A percentile compares a stretch with the other conserved stretches of the same genome.
Conservation (phyloP, 2,113 vertebrate genomes). For the Ginglymostoma cirratum region DNA sequence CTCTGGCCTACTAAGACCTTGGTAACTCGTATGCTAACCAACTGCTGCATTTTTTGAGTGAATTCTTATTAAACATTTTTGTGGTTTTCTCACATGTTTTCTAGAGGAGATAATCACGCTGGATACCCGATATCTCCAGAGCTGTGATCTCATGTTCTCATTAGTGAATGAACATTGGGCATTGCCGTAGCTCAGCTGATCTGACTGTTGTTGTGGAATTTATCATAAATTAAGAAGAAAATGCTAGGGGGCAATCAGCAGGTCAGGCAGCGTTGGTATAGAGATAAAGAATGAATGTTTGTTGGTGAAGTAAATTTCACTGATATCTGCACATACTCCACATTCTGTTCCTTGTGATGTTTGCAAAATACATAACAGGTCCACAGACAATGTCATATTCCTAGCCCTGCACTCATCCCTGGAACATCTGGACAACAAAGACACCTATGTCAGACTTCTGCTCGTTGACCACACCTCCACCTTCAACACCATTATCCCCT, state of each 20-base stretch:
- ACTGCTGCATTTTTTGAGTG: background rate
- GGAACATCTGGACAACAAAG: too few relatives aligned
- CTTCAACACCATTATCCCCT: too few relatives aligned
- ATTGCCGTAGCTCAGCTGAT: background rate
- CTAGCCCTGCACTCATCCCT: too few relatives aligned
- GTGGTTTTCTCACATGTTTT: background rate
- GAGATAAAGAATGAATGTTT: background rate
- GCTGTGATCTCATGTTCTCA: background rate
- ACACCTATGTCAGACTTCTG: too few relatives aligned
- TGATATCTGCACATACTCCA: background rate
- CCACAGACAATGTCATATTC: too few relatives aligned
- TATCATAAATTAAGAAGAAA: background rate
- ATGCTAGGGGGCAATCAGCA: background rate
- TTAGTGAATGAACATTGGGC: background rate
- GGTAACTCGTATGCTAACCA: too few relatives aligned
- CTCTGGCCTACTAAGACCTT: too few relatives aligned
- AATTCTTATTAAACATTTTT: background rate
- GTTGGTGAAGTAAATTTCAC: background rate
- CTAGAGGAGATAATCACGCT: background rate
- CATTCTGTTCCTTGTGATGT: background rate
- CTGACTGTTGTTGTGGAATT: background rate
- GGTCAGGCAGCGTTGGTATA: background rate
- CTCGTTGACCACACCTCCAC: too few relatives aligned
- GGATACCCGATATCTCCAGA: too few relatives aligned
- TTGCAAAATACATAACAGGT: background rate